Base-by-base conservation (phyloP, 1,140 invertebrate genomes). In the Drosophila hydei region DNA sequence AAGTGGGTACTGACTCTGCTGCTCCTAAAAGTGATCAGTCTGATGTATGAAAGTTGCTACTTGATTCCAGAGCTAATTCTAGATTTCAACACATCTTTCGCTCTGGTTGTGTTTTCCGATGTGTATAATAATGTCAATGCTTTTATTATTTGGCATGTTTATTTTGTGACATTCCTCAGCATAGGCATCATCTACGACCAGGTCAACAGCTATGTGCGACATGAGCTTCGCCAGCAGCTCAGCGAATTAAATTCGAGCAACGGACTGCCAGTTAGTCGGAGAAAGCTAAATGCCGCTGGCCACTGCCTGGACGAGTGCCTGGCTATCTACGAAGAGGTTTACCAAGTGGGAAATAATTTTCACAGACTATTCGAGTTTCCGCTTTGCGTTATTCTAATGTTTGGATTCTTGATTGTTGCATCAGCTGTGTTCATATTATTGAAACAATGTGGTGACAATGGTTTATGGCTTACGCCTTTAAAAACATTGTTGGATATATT, bases 141-240 rank as follows among this genome's bases (percentile, higher is more conserved):
- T 3, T 27, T 50, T 1, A 63, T 87, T 25, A 47, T 88, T 0
- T 23, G 43, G 40, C 36, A 87, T 19, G 18, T 78, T 2, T 67
- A 62, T 11, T 81, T 78, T 7, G 38, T 87, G 42, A 63, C 52
- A 11, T 87, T 78, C n/a, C 75, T 87, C 0, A 88, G 75, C 42
- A 18, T 87, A 3, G 81, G 67, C 0, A n/a, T 59, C 8, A 67
- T 81, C 1, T 88, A 88, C 18, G 50, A 38, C 27, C 67, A 71
- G 21, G 12, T 87, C 0, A 88, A 88, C 19, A 21, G n/a, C 5
- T 88, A 72, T 71, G 68, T 88, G 5, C 33, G 52, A 0, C 21
- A 54, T 0, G 64, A 78, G 4, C 23, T 87, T 12, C 62, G 55
- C 1, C 14, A 52, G 0, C 67, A 75, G 9, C 23, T 88, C 0